These are phyloP conservation scores for Poecilus cupreus DNA, from an alignment of 2,888 invertebrate genomes.

Conservation along the genomic window DNA sequence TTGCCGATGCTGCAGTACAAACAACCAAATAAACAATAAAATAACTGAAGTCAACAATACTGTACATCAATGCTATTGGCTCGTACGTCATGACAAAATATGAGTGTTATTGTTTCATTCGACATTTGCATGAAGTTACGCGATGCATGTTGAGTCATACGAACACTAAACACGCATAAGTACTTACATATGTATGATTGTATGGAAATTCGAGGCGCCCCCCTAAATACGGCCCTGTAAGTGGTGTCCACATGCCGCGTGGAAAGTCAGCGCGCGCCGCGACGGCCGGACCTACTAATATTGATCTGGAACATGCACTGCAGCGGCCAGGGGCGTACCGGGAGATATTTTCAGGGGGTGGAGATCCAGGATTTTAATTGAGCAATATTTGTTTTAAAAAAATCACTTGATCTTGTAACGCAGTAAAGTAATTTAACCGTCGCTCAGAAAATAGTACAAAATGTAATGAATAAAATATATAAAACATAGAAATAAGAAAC, in stretches of 20 bases:
- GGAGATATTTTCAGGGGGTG: too few relatives aligned
- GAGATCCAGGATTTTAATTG: too few relatives aligned
- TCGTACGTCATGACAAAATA: not conserved
- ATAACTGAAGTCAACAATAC: not conserved
- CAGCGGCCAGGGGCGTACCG: conserved; percentile 26
- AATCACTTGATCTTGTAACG: too few relatives aligned
- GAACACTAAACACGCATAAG: conserved; percentile 4
- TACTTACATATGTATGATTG: conserved; percentile 48
- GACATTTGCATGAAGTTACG: conserved; percentile 21
- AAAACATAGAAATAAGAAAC: too few relatives aligned
- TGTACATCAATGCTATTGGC: conserved; percentile 1
- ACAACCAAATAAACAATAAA: not conserved
- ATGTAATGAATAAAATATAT: too few relatives aligned
- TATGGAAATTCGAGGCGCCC: conserved; percentile 28
- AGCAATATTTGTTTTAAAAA: too few relatives aligned
- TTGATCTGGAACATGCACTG: conserved; percentile 51
- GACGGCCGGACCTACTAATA: conserved; percentile 49
- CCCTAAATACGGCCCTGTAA: conserved; percentile 30
- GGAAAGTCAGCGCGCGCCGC: conserved; percentile 53
- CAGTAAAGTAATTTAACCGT: too few relatives aligned
- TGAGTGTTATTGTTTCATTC: conserved; percentile 27
- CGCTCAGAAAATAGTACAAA: too few relatives aligned
- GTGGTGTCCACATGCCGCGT: conserved; percentile 57
- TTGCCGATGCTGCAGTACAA: conserved; percentile 5
- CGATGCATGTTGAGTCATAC: conserved; percentile 33